Conservation (phyloP, 2,113 vertebrate genomes). For the Chascanopsetta lugubris region DNA sequence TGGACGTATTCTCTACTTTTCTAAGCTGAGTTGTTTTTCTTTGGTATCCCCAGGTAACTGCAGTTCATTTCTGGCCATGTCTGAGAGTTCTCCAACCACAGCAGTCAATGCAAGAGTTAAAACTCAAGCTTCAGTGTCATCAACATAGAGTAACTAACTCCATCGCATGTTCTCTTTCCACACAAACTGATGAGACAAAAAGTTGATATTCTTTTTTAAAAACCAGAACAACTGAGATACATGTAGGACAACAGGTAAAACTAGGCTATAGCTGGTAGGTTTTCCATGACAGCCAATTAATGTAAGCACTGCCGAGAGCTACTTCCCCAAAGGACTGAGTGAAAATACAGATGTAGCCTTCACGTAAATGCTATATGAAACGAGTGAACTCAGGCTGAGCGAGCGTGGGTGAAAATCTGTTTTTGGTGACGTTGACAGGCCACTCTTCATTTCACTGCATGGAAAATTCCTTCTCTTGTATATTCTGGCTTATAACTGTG, state of each 20-base stretch:
- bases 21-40: constrained; percentile 9
- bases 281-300: not conserved
- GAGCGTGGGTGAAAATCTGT: constrained; percentile 12
- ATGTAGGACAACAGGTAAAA: not conserved
- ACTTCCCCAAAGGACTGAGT: not conserved
- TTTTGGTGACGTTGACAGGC: constrained; percentile 24
- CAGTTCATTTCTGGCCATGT: constrained; percentile 11
- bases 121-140: not conserved
- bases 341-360: not conserved
- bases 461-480: constrained; percentile 45
- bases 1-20: not conserved
- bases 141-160: not conserved
- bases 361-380: constrained; percentile 14
- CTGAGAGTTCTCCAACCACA: constrained; percentile 14
- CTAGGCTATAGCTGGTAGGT: not conserved
- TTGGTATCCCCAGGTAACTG: not conserved
- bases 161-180: not conserved
- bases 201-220: not conserved
- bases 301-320: not conserved
- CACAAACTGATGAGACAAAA: not conserved
- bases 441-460: constrained; percentile 34
- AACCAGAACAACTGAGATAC: not conserved
- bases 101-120: not conserved
- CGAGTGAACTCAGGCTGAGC: not conserved
- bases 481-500: constrained; percentile 25